Percentiles rank a stretch among this genome's conserved stretches.
Conservation (phyloP, 1,140 invertebrate species). For the Drosophila sp. region DNA sequence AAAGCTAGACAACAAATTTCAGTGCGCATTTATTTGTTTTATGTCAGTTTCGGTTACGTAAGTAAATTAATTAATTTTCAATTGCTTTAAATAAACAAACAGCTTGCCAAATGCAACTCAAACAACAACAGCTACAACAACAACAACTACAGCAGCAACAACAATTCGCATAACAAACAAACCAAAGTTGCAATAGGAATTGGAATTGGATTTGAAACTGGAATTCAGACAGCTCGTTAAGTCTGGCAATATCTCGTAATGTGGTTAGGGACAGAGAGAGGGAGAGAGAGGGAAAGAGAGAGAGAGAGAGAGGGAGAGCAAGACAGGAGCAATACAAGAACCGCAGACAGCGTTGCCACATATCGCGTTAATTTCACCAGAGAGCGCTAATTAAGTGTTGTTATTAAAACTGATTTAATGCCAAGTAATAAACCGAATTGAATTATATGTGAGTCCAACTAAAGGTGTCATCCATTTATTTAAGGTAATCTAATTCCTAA, state of each 20-base stretch:
- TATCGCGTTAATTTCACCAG: constrained; percentile 4
- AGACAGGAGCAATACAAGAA: not conserved
- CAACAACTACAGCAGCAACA: constrained; percentile 14
- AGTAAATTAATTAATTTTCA: constrained; percentile 84
- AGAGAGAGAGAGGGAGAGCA: no score
- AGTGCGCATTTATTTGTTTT: constrained; percentile 72
- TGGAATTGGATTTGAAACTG: not conserved
- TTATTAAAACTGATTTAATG: not conserved
- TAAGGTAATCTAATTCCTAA: no score
- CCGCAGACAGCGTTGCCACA: not conserved
- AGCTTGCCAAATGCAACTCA: constrained; percentile 51
- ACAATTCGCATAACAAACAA: constrained; percentile 24
- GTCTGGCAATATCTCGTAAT: constrained; percentile 1
- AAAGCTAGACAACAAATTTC: constrained; percentile 21
- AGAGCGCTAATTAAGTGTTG: constrained; percentile 8
- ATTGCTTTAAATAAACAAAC: constrained; percentile 82
- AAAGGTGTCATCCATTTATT: no score
- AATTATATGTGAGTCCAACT: no score
- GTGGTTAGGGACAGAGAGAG: no score
- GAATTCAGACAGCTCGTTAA: constrained; percentile 5
- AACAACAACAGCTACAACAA: constrained; percentile 19
- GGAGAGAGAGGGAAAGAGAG: no score
- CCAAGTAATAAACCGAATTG: no score
- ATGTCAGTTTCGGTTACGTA: constrained; percentile 82
- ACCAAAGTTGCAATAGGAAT: constrained; percentile 11